Evolutionary conservation across 2,888 invertebrate genomes (phyloP).

Genomic region (Graphium colonna): DNA sequence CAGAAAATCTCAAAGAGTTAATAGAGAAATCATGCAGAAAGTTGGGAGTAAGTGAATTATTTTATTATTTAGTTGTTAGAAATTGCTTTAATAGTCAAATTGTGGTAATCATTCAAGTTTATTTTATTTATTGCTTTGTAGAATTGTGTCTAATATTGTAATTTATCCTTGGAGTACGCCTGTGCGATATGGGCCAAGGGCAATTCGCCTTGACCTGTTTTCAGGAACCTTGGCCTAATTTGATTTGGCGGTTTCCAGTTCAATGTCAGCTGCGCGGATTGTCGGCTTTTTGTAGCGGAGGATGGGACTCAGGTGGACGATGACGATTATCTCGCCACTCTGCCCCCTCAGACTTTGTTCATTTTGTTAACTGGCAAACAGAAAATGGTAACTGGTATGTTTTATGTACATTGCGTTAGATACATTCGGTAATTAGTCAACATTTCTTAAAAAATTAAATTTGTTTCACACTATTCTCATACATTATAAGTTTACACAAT

Average conservation of each 20-base stretch:
- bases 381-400: conserved; percentile 80
- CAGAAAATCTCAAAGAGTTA: conserved; percentile 82
- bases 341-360: conserved; percentile 88
- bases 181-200: conserved; percentile 52
- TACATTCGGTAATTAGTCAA: background rate
- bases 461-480: too few species aligned
- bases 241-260: conserved; percentile 54
- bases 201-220: conserved; percentile 36
- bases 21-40: conserved; percentile 85
- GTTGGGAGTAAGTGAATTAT: conserved; percentile 75
- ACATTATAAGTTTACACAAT: too few species aligned
- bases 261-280: conserved; percentile 68
- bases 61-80: conserved; percentile 3
- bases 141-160: too few species aligned
- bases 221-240: conserved; percentile 52
- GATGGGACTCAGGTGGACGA: conserved; percentile 87
- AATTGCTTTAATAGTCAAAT: background rate
- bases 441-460: too few species aligned
- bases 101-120: too few species aligned
- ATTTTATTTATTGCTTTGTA: too few species aligned
- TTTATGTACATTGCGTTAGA: conserved; percentile 12
- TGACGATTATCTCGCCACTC: conserved; percentile 87
- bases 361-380: conserved; percentile 77
- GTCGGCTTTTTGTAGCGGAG: conserved; percentile 78
- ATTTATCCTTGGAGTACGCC: conserved; percentile 2